Percentiles rank a stretch among this genome's conserved stretches.
Conservation (phyloP, 1,140 invertebrate genomes). For the Brachionus angularis region DNA sequence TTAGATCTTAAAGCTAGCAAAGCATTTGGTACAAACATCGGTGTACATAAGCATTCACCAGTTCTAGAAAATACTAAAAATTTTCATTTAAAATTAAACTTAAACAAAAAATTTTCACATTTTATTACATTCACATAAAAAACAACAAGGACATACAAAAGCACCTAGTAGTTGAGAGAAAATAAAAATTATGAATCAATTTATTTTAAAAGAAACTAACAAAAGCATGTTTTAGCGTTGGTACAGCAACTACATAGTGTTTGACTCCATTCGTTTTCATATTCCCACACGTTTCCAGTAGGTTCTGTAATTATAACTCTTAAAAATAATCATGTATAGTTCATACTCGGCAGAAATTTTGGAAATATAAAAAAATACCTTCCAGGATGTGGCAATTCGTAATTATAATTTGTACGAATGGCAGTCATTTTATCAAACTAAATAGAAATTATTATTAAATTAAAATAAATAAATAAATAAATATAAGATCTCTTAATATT, state of each 20-base stretch:
- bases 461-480: too few species aligned
- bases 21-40: constrained; percentile 23
- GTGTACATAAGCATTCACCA: constrained; percentile 40
- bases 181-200: neutral
- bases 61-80: constrained; percentile 26
- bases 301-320: constrained; percentile 6
- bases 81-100: neutral
- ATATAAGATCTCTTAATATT: too few species aligned
- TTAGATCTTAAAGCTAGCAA: neutral
- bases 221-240: constrained; percentile 28
- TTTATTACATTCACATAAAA: constrained; percentile 40
- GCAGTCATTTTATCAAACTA: neutral
- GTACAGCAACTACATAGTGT: constrained; percentile 25
- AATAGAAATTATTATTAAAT: too few species aligned
- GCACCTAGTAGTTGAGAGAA: neutral
- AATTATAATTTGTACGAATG: constrained; percentile 29
- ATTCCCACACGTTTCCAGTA: constrained; percentile 26
- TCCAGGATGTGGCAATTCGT: constrained; percentile 15
- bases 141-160: constrained; percentile 43
- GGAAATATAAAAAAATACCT: neutral
- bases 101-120: neutral
- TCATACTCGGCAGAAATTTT: too few species aligned
- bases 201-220: neutral
- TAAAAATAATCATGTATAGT: too few species aligned
- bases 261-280: constrained; percentile 34